Percentiles rank a stretch among this genome's conserved stretches.
Evolutionary conservation across 1,140 invertebrate genomes (phyloP).

Genomic region (Acromyrmex charruanus): DNA sequence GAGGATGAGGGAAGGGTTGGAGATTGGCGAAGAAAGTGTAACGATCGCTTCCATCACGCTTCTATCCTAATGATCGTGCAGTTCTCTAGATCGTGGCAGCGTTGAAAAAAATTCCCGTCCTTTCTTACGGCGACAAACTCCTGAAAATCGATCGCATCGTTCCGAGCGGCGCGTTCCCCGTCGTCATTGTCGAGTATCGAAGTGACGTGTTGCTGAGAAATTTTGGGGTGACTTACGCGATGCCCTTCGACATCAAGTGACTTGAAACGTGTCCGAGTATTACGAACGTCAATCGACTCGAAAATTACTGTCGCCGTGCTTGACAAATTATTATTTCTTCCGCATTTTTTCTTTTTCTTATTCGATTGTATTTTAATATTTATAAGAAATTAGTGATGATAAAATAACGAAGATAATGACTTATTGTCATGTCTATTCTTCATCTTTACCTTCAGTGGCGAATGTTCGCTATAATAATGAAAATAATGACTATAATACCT

Average conservation of each 20-base stretch:
- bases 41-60: conserved; percentile 67
- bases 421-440: not conserved
- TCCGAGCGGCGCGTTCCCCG: not conserved
- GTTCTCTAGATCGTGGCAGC: conserved; percentile 33
- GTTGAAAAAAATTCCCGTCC: conserved; percentile 9
- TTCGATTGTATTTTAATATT: not conserved
- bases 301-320: conserved; percentile 21
- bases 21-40: conserved; percentile 70
- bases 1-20: conserved; percentile 16
- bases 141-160: conserved; percentile 20
- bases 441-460: not conserved
- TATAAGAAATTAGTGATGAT: not conserved
- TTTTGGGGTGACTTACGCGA: conserved; percentile 27
- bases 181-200: conserved; percentile 2
- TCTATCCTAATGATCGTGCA: conserved; percentile 69
- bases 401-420: too few relatives aligned
- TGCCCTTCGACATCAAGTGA: not conserved
- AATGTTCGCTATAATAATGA: not conserved
- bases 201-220: conserved; percentile 34
- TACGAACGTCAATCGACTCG: conserved; percentile 22
- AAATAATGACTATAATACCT: not conserved
- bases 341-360: not conserved
- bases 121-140: conserved; percentile 38
- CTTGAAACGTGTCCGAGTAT: not conserved
- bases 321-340: conserved; percentile 4